Evolutionary conservation across 2,797 vertebrate genomes (phyloP).

Genomic region (Oophaga sylvatica): DNA sequence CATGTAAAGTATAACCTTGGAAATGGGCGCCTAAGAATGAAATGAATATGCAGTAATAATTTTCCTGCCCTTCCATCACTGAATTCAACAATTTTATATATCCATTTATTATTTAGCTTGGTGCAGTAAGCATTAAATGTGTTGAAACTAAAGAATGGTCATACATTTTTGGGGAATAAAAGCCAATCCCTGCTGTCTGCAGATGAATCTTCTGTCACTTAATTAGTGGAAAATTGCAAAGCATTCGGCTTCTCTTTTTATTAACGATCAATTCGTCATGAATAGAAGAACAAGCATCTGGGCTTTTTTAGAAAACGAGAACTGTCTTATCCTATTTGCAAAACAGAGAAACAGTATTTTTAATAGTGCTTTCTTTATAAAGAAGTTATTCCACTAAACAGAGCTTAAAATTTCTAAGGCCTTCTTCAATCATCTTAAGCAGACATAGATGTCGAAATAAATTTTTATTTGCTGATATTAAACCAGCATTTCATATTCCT

Average conservation of each 20-base stretch:
- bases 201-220: slow-evolving; percentile 61
- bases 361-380: slow-evolving; percentile 53
- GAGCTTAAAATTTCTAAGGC: slow-evolving; percentile 6
- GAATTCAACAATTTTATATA: slow-evolving; percentile 22
- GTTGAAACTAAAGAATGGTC: slow-evolving; percentile 40
- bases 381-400: slow-evolving; percentile 53
- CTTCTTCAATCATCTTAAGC: neutral
- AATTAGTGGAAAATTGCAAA: slow-evolving; percentile 62
- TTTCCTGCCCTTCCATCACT: neutral
- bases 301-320: slow-evolving; percentile 59
- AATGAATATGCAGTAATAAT: slow-evolving; percentile 11
- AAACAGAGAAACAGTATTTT: slow-evolving; percentile 55
- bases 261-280: slow-evolving; percentile 62
- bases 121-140: slow-evolving; percentile 22
- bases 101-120: slow-evolving; percentile 46
- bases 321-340: slow-evolving; percentile 60
- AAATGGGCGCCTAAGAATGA: neutral
- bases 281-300: slow-evolving; percentile 59
- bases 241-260: slow-evolving; percentile 61
- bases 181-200: slow-evolving; percentile 52
- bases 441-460: slow-evolving; percentile 17
- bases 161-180: slow-evolving; percentile 32
- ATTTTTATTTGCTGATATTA: slow-evolving; percentile 1
- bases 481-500: slow-evolving; percentile 14
- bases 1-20: neutral